These are phyloP conservation scores for Dolichomitus sp. DNA, from an alignment of 2,888 invertebrate genomes.

Conservation along the genomic window DNA sequence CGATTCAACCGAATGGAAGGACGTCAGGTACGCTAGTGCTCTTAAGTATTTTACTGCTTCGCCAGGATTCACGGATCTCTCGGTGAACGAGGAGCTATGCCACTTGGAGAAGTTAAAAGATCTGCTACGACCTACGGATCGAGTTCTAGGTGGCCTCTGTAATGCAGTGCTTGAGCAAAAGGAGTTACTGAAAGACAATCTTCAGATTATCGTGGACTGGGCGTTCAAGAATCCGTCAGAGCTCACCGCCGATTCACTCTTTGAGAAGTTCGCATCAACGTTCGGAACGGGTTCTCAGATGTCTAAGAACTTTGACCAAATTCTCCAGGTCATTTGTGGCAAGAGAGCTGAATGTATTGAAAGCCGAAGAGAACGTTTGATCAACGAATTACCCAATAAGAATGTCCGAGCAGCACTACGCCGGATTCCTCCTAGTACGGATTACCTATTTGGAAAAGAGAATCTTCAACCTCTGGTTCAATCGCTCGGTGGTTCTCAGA, in stretches of 20 bases:
- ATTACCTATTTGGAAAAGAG: constrained; percentile 59
- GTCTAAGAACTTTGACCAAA: constrained; percentile 61
- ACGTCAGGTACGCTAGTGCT: constrained; percentile 56
- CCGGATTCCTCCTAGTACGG: constrained; percentile 56
- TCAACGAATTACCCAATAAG: constrained; percentile 60
- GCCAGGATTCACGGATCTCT: constrained; percentile 58
- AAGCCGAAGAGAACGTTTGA: constrained; percentile 48
- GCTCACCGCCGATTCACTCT: constrained; percentile 43
- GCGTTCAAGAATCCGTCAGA: constrained; percentile 42
- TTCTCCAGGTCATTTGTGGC: constrained; percentile 66
- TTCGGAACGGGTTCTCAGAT: constrained; percentile 60
- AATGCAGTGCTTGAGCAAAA: constrained; percentile 57
- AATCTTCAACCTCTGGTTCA: constrained; percentile 53
- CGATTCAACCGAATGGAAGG: constrained; percentile 57
- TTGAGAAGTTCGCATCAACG: constrained; percentile 33
- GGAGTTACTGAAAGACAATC: constrained; percentile 36
- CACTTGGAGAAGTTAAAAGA: constrained; percentile 50
- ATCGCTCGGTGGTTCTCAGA: constrained; percentile 63
- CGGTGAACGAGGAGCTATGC: constrained; percentile 71
- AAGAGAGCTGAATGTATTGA: constrained; percentile 67
- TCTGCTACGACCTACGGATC: constrained; percentile 53
- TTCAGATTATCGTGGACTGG: constrained; percentile 61
- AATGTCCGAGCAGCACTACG: constrained; percentile 61
- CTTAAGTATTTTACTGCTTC: constrained; percentile 54
- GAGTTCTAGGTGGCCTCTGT: constrained; percentile 46